These are phyloP conservation scores for Montipora efflorescens DNA, from an alignment of 64 coral and sea anemone species.

Conservation along the genomic window DNA sequence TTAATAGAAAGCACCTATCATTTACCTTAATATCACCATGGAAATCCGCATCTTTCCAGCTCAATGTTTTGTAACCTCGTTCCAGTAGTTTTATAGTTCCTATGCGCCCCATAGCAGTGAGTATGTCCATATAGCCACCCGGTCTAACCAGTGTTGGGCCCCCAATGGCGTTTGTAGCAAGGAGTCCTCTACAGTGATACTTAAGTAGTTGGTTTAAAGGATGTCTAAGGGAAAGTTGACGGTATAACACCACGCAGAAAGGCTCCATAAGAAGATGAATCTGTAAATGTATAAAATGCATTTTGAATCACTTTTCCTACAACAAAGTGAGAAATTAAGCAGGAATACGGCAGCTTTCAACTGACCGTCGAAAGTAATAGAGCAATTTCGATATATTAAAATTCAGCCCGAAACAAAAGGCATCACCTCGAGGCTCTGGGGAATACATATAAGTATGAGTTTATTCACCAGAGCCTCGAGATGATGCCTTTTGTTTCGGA, in stretches of 20 bases:
- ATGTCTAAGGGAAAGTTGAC: conserved; percentile 55
- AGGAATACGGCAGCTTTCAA: too few relatives aligned
- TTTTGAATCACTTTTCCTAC: too few relatives aligned
- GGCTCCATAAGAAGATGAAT: conserved; percentile 57
- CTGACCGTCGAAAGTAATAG: too few relatives aligned
- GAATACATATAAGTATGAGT: too few relatives aligned
- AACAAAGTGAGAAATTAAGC: too few relatives aligned
- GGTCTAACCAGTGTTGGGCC: background rate
- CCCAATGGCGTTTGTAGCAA: conserved; percentile 57
- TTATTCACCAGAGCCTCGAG: too few relatives aligned
- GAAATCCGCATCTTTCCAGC: conserved; percentile 65
- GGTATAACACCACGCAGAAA: conserved; percentile 45
- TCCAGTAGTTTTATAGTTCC: conserved; percentile 36
- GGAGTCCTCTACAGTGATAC: conserved; percentile 63
- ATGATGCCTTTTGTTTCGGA: too few relatives aligned
- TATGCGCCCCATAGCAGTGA: conserved; percentile 26
- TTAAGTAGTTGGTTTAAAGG: conserved; percentile 51
- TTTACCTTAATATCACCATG: conserved; percentile 21
- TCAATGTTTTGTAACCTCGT: conserved; percentile 23
- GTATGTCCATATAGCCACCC: conserved; percentile 25
- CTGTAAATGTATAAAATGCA: background rate
- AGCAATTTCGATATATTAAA: too few relatives aligned
- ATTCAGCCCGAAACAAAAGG: too few relatives aligned
- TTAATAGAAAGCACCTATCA: background rate
- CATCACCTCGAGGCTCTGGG: too few relatives aligned